Evolutionary conservation across 2,113 vertebrate genomes (phyloP).

Genomic region (Ptyas mucosa): DNA sequence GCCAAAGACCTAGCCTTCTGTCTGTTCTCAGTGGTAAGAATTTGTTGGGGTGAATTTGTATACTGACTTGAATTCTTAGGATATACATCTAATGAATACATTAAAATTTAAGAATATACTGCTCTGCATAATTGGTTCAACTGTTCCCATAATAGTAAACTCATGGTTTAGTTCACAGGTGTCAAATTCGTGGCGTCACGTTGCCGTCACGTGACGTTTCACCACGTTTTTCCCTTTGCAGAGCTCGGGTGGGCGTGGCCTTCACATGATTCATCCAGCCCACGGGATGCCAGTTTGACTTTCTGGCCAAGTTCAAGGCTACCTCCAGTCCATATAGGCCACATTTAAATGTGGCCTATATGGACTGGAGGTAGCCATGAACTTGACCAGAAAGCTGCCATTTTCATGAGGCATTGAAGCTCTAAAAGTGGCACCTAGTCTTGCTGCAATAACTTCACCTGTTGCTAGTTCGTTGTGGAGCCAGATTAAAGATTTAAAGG

Average conservation of each 20-base stretch:
- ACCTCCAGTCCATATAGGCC: no score
- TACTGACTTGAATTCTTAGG: not conserved
- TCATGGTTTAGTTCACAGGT: not conserved
- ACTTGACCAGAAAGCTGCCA: not conserved
- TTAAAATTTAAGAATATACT: not conserved
- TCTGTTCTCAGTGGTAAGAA: not conserved
- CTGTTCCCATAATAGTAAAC: not conserved
- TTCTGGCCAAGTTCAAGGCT: no score
- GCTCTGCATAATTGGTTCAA: not conserved
- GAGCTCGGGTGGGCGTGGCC: no score
- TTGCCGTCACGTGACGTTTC: no score
- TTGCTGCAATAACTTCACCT: not conserved
- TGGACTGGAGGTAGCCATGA: not conserved
- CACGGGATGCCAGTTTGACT: no score
- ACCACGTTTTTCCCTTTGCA: no score
- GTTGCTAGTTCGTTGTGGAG: not conserved
- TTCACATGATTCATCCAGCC: no score
- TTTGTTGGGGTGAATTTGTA: not conserved
- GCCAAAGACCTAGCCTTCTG: not conserved
- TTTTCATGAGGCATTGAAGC: not conserved
- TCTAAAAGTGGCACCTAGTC: not conserved
- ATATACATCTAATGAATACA: not conserved
- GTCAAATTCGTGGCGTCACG: not conserved
- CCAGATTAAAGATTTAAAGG: not conserved
- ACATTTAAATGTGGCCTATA: not conserved